Evolutionary conservation across 2,797 vertebrate genomes (phyloP).

Genomic region (Hydrolagus colliei): DNA sequence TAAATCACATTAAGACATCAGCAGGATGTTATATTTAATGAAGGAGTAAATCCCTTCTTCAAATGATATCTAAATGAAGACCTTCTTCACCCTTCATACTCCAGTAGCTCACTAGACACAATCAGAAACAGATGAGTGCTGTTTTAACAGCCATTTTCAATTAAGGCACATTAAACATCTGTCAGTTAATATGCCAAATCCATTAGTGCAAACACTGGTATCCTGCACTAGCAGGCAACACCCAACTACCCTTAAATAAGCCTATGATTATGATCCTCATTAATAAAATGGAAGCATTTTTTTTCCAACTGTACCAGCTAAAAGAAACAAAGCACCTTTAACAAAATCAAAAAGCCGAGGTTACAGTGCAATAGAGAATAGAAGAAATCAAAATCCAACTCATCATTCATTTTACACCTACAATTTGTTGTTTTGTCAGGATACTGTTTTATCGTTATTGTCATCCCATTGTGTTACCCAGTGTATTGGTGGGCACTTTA

Average conservation of each 20-base stretch:
- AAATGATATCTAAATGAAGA: slow-evolving; percentile 32
- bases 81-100: slow-evolving; percentile 32
- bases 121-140: slow-evolving; percentile 32
- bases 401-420: too few species aligned
- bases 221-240: slow-evolving; percentile 21
- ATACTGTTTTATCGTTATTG: too few species aligned
- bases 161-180: slow-evolving; percentile 32
- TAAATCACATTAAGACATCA: slow-evolving; percentile 32
- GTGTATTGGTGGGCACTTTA: too few species aligned
- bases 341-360: not conserved
- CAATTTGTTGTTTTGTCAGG: too few species aligned
- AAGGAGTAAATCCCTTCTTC: slow-evolving; percentile 32
- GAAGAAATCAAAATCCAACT: too few species aligned
- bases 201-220: slow-evolving; percentile 28
- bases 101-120: slow-evolving; percentile 28
- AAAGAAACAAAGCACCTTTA: not conserved
- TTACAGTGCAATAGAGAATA: too few species aligned
- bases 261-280: slow-evolving; percentile 28
- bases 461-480: too few species aligned
- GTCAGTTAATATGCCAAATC: slow-evolving; percentile 30
- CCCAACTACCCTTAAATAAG: slow-evolving; percentile 29
- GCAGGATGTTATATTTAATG: slow-evolving; percentile 32
- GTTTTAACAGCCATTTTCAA: slow-evolving; percentile 32
- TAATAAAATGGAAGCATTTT: slow-evolving; percentile 8
- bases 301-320: not conserved